Conservation (phyloP, 2,888 invertebrate species). For the Thereva unica region DNA sequence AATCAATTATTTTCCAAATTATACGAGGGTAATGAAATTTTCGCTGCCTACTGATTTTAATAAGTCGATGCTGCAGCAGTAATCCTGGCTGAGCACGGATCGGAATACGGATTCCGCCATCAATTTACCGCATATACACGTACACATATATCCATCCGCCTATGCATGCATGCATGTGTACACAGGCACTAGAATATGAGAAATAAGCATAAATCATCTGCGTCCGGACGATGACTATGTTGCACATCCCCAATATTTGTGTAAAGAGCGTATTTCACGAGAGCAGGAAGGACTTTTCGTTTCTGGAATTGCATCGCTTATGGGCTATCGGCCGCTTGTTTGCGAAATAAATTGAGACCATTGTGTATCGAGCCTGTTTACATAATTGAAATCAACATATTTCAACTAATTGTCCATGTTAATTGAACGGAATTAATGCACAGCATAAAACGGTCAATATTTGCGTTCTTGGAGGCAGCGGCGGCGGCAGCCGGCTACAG, state of each 20-base stretch:
- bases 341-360: constrained; percentile 12
- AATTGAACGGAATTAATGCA: constrained; percentile 36
- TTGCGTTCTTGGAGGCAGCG: constrained; percentile 2
- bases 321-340: not conserved
- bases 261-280: not conserved
- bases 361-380: constrained; percentile 28
- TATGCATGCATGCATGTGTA: too few relatives aligned
- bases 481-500: too few relatives aligned
- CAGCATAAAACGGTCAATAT: constrained; percentile 31
- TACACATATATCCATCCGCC: too few relatives aligned
- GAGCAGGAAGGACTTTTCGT: not conserved
- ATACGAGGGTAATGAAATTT: constrained; percentile 7
- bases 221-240: too few relatives aligned
- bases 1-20: constrained; percentile 9
- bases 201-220: too few relatives aligned
- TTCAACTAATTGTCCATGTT: constrained; percentile 34
- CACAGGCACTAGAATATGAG: too few relatives aligned
- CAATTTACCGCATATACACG: constrained; percentile 7
- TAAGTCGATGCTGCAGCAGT: constrained; percentile 8
- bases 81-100: constrained; percentile 7
- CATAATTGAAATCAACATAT: constrained; percentile 36
- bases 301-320: not conserved
- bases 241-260: not conserved
- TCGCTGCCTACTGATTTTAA: constrained; percentile 10
- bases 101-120: not conserved